Evolutionary conservation across 2,888 invertebrate species (phyloP).

Genomic region (Mactromeris polynyma): DNA sequence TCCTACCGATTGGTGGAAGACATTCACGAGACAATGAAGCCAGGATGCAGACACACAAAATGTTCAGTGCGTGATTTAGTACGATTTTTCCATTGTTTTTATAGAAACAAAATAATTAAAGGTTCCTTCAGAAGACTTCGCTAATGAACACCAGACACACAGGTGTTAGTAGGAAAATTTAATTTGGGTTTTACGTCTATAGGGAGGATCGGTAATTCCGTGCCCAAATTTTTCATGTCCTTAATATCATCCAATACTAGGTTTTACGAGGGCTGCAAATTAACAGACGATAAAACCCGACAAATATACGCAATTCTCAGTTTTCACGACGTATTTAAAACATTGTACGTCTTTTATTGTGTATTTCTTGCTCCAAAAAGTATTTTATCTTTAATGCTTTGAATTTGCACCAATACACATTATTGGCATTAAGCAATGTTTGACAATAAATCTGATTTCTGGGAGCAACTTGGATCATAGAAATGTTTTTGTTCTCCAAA

Average conservation of each 20-base stretch:
- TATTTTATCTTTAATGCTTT: background rate
- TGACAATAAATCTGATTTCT: background rate
- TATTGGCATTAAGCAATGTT: background rate
- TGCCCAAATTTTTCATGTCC: slow-evolving; percentile 11
- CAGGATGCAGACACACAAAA: slow-evolving; percentile 5
- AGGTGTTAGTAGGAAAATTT: slow-evolving; percentile 61
- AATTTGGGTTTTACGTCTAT: slow-evolving; percentile 56
- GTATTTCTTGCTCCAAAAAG: slow-evolving; percentile 1
- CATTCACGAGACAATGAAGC: background rate
- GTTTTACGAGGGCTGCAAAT: slow-evolving; percentile 21
- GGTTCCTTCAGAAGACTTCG: background rate
- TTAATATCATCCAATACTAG: slow-evolving; percentile 26
- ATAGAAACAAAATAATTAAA: slow-evolving; percentile 5
- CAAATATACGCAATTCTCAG: slow-evolving; percentile 22
- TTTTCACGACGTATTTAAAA: slow-evolving; percentile 16
- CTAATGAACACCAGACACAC: slow-evolving; percentile 42
- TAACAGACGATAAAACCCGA: slow-evolving; percentile 36
- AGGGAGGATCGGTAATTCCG: slow-evolving; percentile 38
- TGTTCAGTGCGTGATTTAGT: background rate
- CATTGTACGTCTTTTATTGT: background rate
- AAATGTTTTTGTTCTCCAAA: background rate
- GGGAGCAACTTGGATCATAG: background rate
- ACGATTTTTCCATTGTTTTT: slow-evolving; percentile 16
- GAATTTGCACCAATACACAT: background rate
- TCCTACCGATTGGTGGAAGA: background rate